Conservation (phyloP, 2,797 vertebrate genomes). For the Thripadectes ignobilis region DNA sequence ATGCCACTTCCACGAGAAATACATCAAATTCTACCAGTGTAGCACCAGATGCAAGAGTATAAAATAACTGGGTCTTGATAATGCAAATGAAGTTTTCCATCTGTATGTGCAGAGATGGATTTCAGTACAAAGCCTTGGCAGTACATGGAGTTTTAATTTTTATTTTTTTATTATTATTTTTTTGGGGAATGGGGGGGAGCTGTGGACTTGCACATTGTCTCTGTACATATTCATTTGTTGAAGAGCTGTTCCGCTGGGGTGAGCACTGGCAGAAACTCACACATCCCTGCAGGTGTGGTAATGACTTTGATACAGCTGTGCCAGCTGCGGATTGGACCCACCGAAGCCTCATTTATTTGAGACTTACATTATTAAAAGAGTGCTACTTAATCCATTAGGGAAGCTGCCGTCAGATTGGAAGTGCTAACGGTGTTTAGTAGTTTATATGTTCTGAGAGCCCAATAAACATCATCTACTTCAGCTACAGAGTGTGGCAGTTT, state of each 20-base stretch:
- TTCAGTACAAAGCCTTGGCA: not conserved
- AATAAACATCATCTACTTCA: not conserved
- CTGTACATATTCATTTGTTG: not conserved
- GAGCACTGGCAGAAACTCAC: fast-evolving
- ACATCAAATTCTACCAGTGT: not conserved
- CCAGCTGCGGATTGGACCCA: not conserved
- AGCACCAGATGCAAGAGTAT: not conserved
- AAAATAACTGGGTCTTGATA: not conserved
- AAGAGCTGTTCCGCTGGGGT: not conserved
- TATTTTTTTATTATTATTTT: not conserved
- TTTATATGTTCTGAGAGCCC: not conserved
- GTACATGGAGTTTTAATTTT: not conserved
- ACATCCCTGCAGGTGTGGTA: not conserved
- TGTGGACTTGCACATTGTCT: not conserved
- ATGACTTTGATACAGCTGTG: not conserved
- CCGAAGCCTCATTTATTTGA: not conserved
- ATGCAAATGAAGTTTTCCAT: not conserved
- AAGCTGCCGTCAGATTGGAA: not conserved
- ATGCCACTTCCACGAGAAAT: not conserved
- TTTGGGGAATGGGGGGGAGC: not conserved
- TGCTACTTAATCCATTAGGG: not conserved
- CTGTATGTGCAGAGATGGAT: not conserved
- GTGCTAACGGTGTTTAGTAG: not conserved
- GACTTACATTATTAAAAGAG: not conserved
- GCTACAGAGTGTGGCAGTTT: not conserved